These are phyloP conservation scores for Holocentrus rufus DNA, from an alignment of 2,797 vertebrate species.

Conservation along the genomic window DNA sequence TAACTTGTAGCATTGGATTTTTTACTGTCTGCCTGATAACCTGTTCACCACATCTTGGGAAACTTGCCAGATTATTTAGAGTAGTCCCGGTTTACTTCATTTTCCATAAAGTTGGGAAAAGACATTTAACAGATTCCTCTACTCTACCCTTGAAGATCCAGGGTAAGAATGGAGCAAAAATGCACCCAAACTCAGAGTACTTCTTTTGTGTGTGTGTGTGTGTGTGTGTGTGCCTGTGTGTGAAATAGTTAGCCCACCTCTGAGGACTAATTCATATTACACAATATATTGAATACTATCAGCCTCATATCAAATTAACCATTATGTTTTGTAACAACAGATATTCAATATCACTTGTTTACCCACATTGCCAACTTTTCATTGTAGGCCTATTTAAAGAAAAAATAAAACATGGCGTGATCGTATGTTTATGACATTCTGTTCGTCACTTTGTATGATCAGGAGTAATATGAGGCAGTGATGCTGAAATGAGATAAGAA, in stretches of 20 bases:
- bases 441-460: background rate
- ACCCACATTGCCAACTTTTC: background rate
- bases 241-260: no score
- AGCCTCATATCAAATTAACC: no score
- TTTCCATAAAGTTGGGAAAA: no score
- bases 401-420: background rate
- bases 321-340: no score
- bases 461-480: background rate
- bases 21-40: background rate
- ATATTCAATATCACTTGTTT: no score
- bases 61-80: background rate
- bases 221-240: background rate
- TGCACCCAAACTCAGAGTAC: background rate
- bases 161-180: background rate
- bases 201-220: background rate
- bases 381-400: background rate
- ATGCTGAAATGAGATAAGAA: background rate
- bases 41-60: background rate
- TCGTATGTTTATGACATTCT: background rate
- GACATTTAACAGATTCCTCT: no score
- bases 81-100: no score
- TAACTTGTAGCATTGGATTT: background rate
- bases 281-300: no score
- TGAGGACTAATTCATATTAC: background rate
- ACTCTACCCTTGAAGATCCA: no score